Evolutionary conservation across 2,888 invertebrate genomes (phyloP), one percentile per base, ranked within the genome.

Genomic region (Catonia carolina): DNA sequence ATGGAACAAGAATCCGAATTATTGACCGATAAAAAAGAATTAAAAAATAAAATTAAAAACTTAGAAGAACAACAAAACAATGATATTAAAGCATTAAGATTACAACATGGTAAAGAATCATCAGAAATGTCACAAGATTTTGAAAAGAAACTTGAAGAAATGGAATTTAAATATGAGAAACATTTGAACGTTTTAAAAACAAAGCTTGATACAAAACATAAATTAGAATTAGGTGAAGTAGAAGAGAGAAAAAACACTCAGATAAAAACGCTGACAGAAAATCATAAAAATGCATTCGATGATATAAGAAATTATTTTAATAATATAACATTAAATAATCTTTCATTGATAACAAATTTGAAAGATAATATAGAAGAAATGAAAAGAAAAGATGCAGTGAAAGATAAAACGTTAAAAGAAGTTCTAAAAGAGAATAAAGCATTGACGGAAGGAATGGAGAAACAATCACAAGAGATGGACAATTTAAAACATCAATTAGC

Each of bases 341-440:
- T 45, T 27, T 45, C 45, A 27, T n/a, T 45, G 2, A 45, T 45
- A 2, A 45, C 27, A 27, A 27, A 45, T 14, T 20, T 45, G 23
- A 45, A 45, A 45, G 45, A 45, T 8, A 45, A 14, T n/a, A 45
- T 45, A 14, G 45, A 45, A 14, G 27, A 45, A 8, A 20, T 45
- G 45, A 45, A 45, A 15, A 14, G 14, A n/a, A 45, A 45, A 45
- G 45, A 45, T 10, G 45, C 45, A 23, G 14, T 22, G 4, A 20
- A 45, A 18, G 27, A 20, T 23, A 45, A 45, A 23, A 22, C 8
- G 2, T 14, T 45, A 2, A 20, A 45, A n/a, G 22, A 22, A 23
- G 22, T 45, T 22, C 15, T 12, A 5, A 45, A 18, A 12, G 45
- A 45, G 22, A 45, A 45, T 45, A 27, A 22, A 3, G 22, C 14